phyloP scores from a whole-genome alignment of 1,140 invertebrate species.

The Coptotermes formosanus region DNA sequence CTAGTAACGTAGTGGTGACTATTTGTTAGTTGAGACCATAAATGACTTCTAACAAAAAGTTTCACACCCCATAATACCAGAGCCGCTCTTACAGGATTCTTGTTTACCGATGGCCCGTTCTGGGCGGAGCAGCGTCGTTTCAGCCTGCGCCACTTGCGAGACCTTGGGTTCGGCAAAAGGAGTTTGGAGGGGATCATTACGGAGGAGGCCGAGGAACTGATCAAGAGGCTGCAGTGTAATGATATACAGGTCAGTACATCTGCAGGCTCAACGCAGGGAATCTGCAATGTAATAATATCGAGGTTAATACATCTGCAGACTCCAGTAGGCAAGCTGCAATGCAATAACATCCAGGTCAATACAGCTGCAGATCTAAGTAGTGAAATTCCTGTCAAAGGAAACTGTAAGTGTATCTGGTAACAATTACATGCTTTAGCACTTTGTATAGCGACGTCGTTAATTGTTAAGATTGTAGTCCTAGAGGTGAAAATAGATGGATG shows the following conservation, averaged over 20 bases:
- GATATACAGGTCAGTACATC: neutral
- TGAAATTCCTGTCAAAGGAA: too few relatives aligned
- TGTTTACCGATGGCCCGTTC: slow-evolving; percentile 49
- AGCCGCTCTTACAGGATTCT: slow-evolving; percentile 54
- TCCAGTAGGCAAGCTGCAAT: too few relatives aligned
- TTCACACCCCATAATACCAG: slow-evolving; percentile 38
- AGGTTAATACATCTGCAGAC: too few relatives aligned
- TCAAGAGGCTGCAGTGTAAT: slow-evolving; percentile 39
- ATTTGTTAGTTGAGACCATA: neutral
- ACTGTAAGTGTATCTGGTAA: too few relatives aligned
- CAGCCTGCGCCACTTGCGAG: slow-evolving; percentile 51
- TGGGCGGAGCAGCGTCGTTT: slow-evolving; percentile 59
- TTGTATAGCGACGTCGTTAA: too few relatives aligned
- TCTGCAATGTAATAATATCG: too few relatives aligned
- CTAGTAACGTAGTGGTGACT: neutral
- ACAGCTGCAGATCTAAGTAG: too few relatives aligned
- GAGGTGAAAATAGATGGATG: too few relatives aligned
- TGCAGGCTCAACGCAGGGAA: too few relatives aligned
- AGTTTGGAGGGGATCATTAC: slow-evolving; percentile 53
- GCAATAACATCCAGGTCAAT: too few relatives aligned
- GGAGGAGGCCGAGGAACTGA: slow-evolving; percentile 45
- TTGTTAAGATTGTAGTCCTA: too few relatives aligned
- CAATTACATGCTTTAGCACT: too few relatives aligned
- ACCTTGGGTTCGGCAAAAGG: slow-evolving; percentile 56
- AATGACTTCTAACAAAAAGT: slow-evolving; percentile 43